A percentile compares a stretch with the other conserved stretches of the same genome.
phyloP scores from a whole-genome alignment of 2,888 invertebrate genomes.

The Lepetodrilus schrolli region DNA sequence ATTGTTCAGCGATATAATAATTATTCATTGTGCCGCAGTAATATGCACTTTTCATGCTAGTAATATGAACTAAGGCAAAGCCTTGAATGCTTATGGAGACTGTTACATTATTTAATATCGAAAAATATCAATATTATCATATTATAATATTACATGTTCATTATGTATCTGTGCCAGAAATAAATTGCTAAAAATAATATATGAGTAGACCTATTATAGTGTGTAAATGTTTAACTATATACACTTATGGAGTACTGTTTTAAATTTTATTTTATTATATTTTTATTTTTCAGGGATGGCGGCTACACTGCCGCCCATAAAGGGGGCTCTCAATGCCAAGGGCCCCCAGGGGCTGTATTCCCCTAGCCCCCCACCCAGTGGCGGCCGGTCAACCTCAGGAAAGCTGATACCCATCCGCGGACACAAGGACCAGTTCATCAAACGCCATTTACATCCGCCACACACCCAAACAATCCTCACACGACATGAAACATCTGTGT shows the following conservation, averaged over 20 bases:
- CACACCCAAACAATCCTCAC: constrained; percentile 52
- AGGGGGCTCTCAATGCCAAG: constrained; percentile 45
- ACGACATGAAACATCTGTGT: constrained; percentile 67
- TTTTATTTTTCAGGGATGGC: constrained; percentile 57
- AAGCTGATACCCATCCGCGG: constrained; percentile 53
- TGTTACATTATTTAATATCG: too few species aligned
- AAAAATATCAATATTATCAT: too few species aligned
- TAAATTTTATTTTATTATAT: neutral
- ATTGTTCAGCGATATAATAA: too few species aligned
- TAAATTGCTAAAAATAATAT: too few species aligned
- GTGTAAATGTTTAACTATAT: neutral
- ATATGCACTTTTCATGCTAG: too few species aligned
- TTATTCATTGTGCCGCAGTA: too few species aligned
- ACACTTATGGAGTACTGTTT: neutral
- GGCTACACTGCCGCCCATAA: constrained; percentile 65
- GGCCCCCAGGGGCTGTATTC: too few species aligned
- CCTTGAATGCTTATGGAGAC: too few species aligned
- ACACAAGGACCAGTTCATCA: constrained; percentile 52
- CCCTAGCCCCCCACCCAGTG: constrained; percentile 41
- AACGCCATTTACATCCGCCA: constrained; percentile 48
- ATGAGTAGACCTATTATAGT: neutral
- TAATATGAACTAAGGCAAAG: too few species aligned
- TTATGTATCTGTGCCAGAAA: too few species aligned
- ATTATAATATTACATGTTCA: too few species aligned
- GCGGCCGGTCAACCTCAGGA: constrained; percentile 55